phyloP scores from a whole-genome alignment of 1,140 invertebrate genomes.

The Diorhabda carinulata region DNA sequence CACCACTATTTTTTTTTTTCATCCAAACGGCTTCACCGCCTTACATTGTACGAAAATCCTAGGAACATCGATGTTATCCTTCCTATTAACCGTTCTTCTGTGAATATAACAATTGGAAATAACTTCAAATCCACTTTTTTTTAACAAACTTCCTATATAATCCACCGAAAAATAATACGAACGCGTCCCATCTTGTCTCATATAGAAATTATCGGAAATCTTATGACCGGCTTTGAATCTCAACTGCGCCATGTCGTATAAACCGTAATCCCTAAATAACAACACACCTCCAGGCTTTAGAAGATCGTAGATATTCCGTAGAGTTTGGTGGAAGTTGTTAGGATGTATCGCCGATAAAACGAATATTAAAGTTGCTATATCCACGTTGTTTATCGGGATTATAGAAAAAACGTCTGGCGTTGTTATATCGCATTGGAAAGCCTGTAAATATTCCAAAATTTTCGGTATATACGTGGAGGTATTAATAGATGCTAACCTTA shows the following conservation, averaged over 20 bases:
- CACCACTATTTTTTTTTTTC: slow-evolving; percentile 16
- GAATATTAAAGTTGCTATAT: slow-evolving; percentile 92
- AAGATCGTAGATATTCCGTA: slow-evolving; percentile 65
- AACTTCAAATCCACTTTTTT: slow-evolving; percentile 65
- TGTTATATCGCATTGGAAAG: slow-evolving; percentile 74
- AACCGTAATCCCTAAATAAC: slow-evolving; percentile 93
- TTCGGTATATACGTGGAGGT: not conserved
- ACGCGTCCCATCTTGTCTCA: slow-evolving; percentile 94
- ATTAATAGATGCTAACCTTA: slow-evolving; percentile 32
- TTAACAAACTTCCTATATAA: slow-evolving; percentile 61
- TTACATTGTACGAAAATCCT: slow-evolving; percentile 91
- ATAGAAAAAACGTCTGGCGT: slow-evolving; percentile 57
- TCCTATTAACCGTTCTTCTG: slow-evolving; percentile 83
- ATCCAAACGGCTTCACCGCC: slow-evolving; percentile 58
- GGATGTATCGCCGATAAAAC: slow-evolving; percentile 93
- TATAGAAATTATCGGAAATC: slow-evolving; percentile 92
- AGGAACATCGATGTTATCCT: slow-evolving; percentile 85
- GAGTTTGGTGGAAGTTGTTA: slow-evolving; percentile 66
- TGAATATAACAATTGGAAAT: slow-evolving; percentile 71
- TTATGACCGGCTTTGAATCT: slow-evolving; percentile 91
- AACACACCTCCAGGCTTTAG: slow-evolving; percentile 79
- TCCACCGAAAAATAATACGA: slow-evolving; percentile 78
- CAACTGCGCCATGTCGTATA: slow-evolving; percentile 97
- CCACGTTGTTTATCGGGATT: slow-evolving; percentile 57
- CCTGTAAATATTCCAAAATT: slow-evolving; percentile 41